Evolutionary conservation across 2,113 vertebrate genomes (phyloP).

Genomic region (Falco punctatus): DNA sequence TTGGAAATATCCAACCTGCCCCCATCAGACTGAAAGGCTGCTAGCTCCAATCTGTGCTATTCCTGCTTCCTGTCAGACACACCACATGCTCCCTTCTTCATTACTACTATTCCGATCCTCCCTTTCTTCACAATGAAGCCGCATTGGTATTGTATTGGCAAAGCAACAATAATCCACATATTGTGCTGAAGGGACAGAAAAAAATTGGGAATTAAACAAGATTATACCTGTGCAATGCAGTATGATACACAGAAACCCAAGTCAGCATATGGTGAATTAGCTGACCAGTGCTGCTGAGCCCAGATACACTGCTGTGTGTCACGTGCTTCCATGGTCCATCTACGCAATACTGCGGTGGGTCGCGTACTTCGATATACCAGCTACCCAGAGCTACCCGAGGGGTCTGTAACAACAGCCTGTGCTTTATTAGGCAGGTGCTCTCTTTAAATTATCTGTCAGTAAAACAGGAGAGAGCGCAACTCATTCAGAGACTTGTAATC

Average conservation of each 20-base stretch:
- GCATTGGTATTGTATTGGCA: background rate
- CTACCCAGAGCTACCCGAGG: background rate
- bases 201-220: background rate
- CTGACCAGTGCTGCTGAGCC: background rate
- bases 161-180: background rate
- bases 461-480: background rate
- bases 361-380: background rate
- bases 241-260: background rate
- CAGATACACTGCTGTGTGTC: background rate
- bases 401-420: background rate
- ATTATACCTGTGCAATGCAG: background rate
- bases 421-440: background rate
- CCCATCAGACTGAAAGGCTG: background rate
- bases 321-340: accelerated
- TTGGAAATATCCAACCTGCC: background rate
- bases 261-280: background rate
- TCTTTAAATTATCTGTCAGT: background rate
- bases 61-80: background rate
- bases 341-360: accelerated
- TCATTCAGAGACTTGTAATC: background rate
- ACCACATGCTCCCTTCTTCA: background rate
- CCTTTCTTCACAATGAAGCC: background rate
- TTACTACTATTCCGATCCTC: background rate
- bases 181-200: background rate
- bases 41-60: background rate